Evolutionary conservation across 2,888 invertebrate genomes (phyloP).

Genomic region (Drosophila merina): DNA sequence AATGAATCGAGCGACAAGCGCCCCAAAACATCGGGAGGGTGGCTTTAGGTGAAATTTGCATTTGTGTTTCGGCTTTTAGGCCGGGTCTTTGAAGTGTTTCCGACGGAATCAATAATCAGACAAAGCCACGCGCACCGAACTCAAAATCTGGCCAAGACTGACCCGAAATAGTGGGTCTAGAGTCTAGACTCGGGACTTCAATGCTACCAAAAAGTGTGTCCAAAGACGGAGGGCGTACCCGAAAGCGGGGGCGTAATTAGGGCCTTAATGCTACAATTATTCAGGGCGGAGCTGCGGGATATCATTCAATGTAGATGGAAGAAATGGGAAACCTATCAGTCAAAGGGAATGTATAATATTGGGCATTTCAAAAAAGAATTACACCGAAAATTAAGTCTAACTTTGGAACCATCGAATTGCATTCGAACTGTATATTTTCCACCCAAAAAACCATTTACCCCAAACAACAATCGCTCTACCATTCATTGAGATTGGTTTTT

Average conservation of each 20-base stretch:
- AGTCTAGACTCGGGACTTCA: slow-evolving; percentile 4
- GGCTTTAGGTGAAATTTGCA: slow-evolving; percentile 43
- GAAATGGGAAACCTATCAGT: not conserved
- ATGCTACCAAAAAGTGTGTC: slow-evolving; percentile 19
- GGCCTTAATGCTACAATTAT: slow-evolving; percentile 34
- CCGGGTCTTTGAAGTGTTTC: slow-evolving; percentile 33
- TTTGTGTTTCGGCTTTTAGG: slow-evolving; percentile 28
- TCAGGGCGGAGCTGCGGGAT: slow-evolving; percentile 30
- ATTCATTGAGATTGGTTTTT: slow-evolving; percentile 2
- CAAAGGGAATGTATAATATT: not conserved
- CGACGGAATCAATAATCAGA: slow-evolving; percentile 20
- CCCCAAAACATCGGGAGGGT: slow-evolving; percentile 35
- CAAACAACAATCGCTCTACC: not conserved
- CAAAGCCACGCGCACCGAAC: not conserved
- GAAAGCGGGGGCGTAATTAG: slow-evolving; percentile 38
- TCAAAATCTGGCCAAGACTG: slow-evolving; percentile 14
- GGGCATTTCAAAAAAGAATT: not conserved
- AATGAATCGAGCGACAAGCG: slow-evolving; percentile 52
- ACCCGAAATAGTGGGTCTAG: slow-evolving; percentile 17
- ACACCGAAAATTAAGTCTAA: not conserved
- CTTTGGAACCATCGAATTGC: not conserved
- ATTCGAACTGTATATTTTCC: not conserved
- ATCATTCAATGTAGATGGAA: slow-evolving; percentile 1
- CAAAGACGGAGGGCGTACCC: slow-evolving; percentile 14
- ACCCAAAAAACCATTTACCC: not conserved